Percentiles rank a stretch among this genome's conserved stretches.
These are phyloP conservation scores for Lasioglossum albipes DNA, from an alignment of 1,140 invertebrate genomes.

Conservation along the genomic window DNA sequence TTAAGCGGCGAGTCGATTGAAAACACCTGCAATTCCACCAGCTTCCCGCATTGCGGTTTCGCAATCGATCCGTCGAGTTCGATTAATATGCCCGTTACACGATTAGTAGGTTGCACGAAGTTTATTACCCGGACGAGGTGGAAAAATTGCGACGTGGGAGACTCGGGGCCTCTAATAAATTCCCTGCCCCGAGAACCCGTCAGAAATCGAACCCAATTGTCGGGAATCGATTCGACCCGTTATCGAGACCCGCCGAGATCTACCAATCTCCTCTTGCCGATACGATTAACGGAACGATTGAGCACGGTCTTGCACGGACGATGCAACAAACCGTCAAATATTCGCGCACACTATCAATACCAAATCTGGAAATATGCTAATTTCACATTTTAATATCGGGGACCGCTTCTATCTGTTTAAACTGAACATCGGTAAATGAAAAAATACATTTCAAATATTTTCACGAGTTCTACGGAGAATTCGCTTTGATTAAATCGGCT, in stretches of 20 bases:
- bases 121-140: constrained; percentile 24
- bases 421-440: too few relatives aligned
- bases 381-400: too few relatives aligned
- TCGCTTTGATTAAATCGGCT: too few relatives aligned
- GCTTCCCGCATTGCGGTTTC: constrained; percentile 47
- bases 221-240: background rate
- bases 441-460: too few relatives aligned
- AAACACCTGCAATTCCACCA: constrained; percentile 44
- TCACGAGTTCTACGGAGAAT: too few relatives aligned
- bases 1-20: constrained; percentile 26
- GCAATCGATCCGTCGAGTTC: constrained; percentile 41
- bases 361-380: too few relatives aligned
- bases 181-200: constrained; percentile 10
- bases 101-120: constrained; percentile 45
- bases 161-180: constrained; percentile 31
- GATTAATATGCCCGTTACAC: constrained; percentile 47
- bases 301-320: background rate
- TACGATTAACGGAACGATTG: background rate
- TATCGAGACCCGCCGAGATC: background rate
- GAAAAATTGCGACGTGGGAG: constrained; percentile 30
- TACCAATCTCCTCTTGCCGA: background rate
- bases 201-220: constrained; percentile 23
- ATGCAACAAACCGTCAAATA: too few relatives aligned
- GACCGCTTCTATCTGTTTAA: too few relatives aligned
- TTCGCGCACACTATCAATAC: too few relatives aligned